These are phyloP conservation scores for Lophochroa leadbeateri DNA, from an alignment of 2,113 vertebrate species.

Conservation along the genomic window DNA sequence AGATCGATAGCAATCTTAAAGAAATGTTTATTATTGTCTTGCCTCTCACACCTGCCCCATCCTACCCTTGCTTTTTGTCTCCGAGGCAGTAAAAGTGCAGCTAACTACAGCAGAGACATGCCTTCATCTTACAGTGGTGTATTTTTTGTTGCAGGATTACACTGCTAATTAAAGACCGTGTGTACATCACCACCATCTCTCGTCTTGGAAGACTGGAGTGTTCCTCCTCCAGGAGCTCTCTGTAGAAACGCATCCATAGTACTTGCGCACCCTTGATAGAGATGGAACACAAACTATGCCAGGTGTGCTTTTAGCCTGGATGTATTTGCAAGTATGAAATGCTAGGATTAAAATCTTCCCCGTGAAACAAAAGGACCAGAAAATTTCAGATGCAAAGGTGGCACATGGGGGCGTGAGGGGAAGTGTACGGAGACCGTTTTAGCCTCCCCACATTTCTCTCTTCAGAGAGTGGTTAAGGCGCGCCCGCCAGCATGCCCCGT, in stretches of 20 bases:
- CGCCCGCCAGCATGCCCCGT: fast-evolving
- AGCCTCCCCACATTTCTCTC: no score
- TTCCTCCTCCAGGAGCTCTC: background rate
- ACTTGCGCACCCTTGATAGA: background rate
- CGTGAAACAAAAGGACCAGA: fast-evolving
- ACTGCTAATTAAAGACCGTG: background rate
- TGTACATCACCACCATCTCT: background rate
- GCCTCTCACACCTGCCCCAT: constrained; percentile 74
- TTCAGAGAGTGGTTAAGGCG: background rate
- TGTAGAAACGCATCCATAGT: background rate
- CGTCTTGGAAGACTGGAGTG: background rate
- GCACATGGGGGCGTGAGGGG: fast-evolving
- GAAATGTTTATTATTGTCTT: constrained; percentile 63
- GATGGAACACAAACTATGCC: fast-evolving
- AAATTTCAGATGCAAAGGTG: background rate
- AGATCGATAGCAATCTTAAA: constrained; percentile 36
- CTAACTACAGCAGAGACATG: background rate
- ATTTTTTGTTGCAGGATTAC: background rate
- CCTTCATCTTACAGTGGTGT: background rate
- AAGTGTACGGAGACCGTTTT: background rate
- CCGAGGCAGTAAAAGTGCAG: constrained; percentile 19
- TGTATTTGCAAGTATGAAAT: fast-evolving
- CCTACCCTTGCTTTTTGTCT: constrained; percentile 69
- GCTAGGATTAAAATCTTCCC: background rate
- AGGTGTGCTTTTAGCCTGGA: background rate